These are phyloP conservation scores for Dendrolimus pini DNA, from an alignment of 2,888 invertebrate species.

Conservation along the genomic window DNA sequence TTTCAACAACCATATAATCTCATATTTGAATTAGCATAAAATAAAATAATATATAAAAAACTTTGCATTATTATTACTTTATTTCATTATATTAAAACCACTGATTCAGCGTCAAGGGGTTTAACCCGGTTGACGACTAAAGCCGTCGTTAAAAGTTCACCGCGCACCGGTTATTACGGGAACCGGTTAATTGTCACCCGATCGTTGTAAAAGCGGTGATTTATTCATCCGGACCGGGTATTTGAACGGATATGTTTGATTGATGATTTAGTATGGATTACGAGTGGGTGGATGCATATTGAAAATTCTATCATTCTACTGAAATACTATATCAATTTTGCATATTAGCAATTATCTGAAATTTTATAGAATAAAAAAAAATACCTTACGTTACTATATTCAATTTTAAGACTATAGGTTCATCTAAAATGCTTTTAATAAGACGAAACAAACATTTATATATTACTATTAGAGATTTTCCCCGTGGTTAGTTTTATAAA, in stretches of 20 bases:
- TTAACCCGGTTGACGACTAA: neutral
- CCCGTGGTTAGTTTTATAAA: too few species aligned
- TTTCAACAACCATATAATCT: too few species aligned
- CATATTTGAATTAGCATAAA: neutral
- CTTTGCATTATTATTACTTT: neutral
- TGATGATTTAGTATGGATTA: neutral
- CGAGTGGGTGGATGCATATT: neutral
- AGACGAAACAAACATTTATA: too few species aligned
- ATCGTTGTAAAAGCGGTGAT: neutral
- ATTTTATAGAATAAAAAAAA: too few species aligned
- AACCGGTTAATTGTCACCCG: neutral
- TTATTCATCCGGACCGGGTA: neutral
- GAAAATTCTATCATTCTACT: too few species aligned
- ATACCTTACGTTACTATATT: too few species aligned
- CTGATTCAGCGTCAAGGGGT: neutral
- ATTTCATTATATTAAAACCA: neutral
- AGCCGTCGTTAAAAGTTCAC: constrained; percentile 11
- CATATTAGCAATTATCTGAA: too few species aligned
- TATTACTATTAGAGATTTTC: too few species aligned
- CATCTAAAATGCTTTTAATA: too few species aligned
- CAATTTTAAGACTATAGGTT: too few species aligned
- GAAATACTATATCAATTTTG: too few species aligned
- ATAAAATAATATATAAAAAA: neutral
- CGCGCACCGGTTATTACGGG: neutral
- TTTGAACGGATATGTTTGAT: neutral